phyloP scores from a whole-genome alignment of 2,888 invertebrate species.

The Sialis fuliginosa region DNA sequence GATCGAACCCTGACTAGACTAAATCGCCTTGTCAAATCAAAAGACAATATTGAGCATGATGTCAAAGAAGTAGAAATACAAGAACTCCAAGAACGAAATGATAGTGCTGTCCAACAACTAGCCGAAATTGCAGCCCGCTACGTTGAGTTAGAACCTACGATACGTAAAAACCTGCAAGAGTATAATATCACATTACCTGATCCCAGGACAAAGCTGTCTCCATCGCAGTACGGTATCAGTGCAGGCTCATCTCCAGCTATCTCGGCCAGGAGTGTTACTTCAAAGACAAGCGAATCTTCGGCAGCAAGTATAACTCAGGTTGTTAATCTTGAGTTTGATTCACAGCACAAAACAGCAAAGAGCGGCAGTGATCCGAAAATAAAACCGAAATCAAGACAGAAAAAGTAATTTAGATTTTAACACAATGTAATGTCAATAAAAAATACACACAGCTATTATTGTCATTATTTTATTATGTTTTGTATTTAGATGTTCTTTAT shows the following conservation, averaged over 20 bases:
- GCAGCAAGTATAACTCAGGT: not conserved
- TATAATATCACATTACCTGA: conserved; percentile 14
- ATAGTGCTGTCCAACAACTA: conserved; percentile 32
- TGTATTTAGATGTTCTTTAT: too few relatives aligned
- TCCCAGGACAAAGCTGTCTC: not conserved
- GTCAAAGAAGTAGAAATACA: conserved; percentile 31
- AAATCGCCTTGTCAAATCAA: conserved; percentile 21
- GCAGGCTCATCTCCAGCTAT: not conserved
- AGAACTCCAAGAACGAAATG: conserved; percentile 39
- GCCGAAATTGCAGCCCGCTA: conserved; percentile 26
- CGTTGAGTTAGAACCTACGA: conserved; percentile 16
- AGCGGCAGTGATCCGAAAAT: not conserved
- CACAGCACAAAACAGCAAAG: not conserved
- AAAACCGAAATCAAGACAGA: not conserved
- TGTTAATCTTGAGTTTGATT: not conserved
- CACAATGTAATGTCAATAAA: too few relatives aligned
- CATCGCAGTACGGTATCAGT: not conserved
- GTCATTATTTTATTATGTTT: too few relatives aligned
- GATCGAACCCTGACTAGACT: conserved; percentile 25
- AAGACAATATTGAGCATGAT: conserved; percentile 19
- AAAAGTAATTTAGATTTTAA: not conserved
- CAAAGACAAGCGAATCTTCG: not conserved
- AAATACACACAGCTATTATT: too few relatives aligned
- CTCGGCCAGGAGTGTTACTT: not conserved
- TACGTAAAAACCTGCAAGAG: conserved; percentile 17